Base-by-base conservation (phyloP, 2,888 invertebrate genomes). In the Clistopyga incitator region DNA sequence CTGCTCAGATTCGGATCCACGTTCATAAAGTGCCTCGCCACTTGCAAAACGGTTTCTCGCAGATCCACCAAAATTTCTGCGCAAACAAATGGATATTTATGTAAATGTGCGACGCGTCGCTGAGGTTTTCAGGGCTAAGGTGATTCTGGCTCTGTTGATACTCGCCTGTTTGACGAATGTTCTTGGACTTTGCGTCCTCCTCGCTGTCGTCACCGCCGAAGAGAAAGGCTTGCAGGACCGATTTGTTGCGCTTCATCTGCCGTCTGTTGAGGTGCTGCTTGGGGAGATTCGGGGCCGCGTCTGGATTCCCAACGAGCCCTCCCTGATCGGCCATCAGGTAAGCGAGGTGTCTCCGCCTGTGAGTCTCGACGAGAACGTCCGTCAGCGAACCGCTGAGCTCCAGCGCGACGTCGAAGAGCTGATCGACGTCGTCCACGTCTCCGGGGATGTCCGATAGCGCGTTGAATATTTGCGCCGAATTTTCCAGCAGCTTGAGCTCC, bases 401-500 rank as follows among this genome's bases (percentile, higher is more conserved):
- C 88, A 96, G 94, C 0, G 97, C 95, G 70, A 96, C 97, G 93
- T 97, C 96, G 87, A 98, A 96, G 42, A 99, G 94, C 85, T 97
- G 95, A 89, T 98, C 97, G 70, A 98, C 97, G 94, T 98, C 98
- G 90, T 98, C 97, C 82, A 99, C 97, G 93, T 97, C 97, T 18
- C 98, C 98, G 54, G 99, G 99, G 91, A 99, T 97, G 92, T 99
- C 98, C 20, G 99, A 99, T 2, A 99, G 94, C 3, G 98, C 97
- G 94, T 99, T 99, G 93, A 99, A 99, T 90, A 99, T 98, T 94
- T 99, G 98, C 13, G 99, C 99, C 0, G 99, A 99, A 94, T 99
- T 99, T 90, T 98, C 98, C 87, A 98, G 94, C 87, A 96, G 95
- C 88, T 96, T 96, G 78, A 99, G 95, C 90, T 97, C 96, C 10